Evolutionary conservation across 1,140 invertebrate genomes (phyloP).

Genomic region (Xylocopa sonorina): DNA sequence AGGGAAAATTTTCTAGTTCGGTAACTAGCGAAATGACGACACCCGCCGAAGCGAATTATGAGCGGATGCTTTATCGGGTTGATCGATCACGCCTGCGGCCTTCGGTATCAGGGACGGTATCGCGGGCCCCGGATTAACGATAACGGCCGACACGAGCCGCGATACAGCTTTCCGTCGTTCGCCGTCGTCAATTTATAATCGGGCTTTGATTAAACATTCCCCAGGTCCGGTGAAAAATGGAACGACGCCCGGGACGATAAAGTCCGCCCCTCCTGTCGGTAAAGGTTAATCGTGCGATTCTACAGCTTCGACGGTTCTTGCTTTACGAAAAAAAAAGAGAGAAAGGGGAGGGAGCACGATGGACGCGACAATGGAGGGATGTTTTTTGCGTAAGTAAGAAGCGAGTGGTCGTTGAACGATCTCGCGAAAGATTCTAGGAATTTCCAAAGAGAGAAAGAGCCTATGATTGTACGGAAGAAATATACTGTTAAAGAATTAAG

Average conservation of each 20-base stretch:
- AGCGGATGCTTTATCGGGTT: conserved; percentile 32
- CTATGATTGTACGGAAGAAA: too few species aligned
- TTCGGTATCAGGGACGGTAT: conserved; percentile 30
- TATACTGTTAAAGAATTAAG: too few species aligned
- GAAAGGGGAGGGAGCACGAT: neutral
- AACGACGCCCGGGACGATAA: neutral
- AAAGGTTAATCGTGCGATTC: neutral
- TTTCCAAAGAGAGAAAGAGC: too few species aligned
- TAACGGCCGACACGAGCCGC: conserved; percentile 16
- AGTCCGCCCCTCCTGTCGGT: neutral
- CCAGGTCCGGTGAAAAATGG: neutral
- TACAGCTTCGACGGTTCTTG: neutral
- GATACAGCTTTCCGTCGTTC: conserved; percentile 15
- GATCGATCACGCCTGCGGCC: conserved; percentile 47
- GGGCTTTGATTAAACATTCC: conserved; percentile 28
- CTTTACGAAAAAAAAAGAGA: neutral
- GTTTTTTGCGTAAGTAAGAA: too few species aligned
- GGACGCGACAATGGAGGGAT: too few species aligned
- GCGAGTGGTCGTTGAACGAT: too few species aligned
- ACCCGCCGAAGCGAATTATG: conserved; percentile 36
- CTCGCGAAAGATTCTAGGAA: too few species aligned
- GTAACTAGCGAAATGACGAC: conserved; percentile 16
- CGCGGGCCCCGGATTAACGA: conserved; percentile 1
- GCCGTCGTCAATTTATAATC: conserved; percentile 21
- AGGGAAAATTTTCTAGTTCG: neutral